Evolutionary conservation across 2,888 invertebrate species (phyloP).

Genomic region (Caenorhabditis panamensis): DNA sequence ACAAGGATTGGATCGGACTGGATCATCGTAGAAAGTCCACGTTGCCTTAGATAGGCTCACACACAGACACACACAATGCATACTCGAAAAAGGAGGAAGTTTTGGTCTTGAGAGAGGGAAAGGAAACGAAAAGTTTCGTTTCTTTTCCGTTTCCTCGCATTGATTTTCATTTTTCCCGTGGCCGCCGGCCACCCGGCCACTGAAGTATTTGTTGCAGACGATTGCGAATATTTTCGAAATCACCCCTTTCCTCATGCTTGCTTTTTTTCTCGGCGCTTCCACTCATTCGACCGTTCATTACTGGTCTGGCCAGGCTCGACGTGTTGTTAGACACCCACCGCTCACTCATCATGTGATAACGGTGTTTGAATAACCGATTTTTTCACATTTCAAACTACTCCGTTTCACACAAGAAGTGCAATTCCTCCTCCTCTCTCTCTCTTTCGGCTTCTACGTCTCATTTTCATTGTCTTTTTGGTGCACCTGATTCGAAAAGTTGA

Average conservation of each 20-base stretch:
- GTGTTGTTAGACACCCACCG: slow-evolving; percentile 7
- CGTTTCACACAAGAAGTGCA: slow-evolving; percentile 46
- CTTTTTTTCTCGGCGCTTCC: slow-evolving; percentile 12
- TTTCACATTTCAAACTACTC: slow-evolving; percentile 41
- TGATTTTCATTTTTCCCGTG: slow-evolving; percentile 14
- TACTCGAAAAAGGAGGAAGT: too few species aligned
- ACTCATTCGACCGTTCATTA: slow-evolving; percentile 4
- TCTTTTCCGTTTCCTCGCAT: too few species aligned
- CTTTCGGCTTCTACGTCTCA: slow-evolving; percentile 1
- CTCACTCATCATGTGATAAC: slow-evolving; percentile 37
- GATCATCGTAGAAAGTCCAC: background rate
- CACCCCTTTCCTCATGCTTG: background rate
- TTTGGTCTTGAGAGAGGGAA: background rate
- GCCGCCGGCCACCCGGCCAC: too few species aligned
- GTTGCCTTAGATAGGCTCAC: background rate
- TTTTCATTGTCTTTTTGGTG: too few species aligned
- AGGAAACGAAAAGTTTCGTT: too few species aligned
- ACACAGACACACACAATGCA: too few species aligned
- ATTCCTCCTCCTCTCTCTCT: slow-evolving; percentile 12
- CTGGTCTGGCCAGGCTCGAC: background rate
- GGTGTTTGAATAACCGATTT: slow-evolving; percentile 53
- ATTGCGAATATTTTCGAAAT: slow-evolving; percentile 50
- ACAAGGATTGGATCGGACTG: background rate
- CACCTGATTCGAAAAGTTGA: too few species aligned
- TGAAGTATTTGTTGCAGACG: slow-evolving; percentile 7